Evolutionary conservation across 2,888 invertebrate genomes (phyloP), one percentile per base, ranked within the genome.

Genomic region (Gymnoscelis rufifasciata): DNA sequence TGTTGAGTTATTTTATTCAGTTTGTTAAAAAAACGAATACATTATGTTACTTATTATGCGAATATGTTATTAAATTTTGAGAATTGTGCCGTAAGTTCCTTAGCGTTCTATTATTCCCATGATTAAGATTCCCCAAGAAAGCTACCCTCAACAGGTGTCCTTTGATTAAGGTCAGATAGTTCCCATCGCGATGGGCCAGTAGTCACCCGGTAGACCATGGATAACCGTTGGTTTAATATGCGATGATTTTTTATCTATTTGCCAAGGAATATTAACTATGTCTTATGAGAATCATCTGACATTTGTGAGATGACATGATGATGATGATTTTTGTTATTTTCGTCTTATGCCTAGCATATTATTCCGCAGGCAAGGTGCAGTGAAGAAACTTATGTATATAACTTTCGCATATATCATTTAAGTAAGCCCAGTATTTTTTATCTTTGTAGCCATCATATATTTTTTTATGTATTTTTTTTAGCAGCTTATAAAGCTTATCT

Each of bases 121-220:
- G 80, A 78, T 83, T 78, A 79, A 76, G 78, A 83, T 78, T 76
- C 79, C 76, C 67, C 56, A 70, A 76, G 78, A 61, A 73, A 5
- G 67, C 58, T 54, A 62, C 70, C 78, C 77, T 68, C 57, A 68
- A 80, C 86, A 87, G 87, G 87, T 87, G 87, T 59, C 60, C 57
- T 52, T 60, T 71, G 78, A 79, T 79, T 77, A 87, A 87, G 87
- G 87, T 84, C 81, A 83, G 78, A 78, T 64, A 71, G 74, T 83
- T 84, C 86, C 74, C 86, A 87, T 56, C 69, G 81, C 64, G 64
- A 77, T 72, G 83, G 82, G 77, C 75, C 83, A 76, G 64, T 77
- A 73, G 59, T 54, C 68, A 68, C 56, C 48, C 69, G 64, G 44
- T 63, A 67, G 74, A 78, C 74, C 82, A 74, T 78, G 77, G 71